A percentile compares a stretch with the other conserved stretches of the same genome.
Conservation (phyloP, 2,113 vertebrate species). For the Puffinus mauretanicus region DNA sequence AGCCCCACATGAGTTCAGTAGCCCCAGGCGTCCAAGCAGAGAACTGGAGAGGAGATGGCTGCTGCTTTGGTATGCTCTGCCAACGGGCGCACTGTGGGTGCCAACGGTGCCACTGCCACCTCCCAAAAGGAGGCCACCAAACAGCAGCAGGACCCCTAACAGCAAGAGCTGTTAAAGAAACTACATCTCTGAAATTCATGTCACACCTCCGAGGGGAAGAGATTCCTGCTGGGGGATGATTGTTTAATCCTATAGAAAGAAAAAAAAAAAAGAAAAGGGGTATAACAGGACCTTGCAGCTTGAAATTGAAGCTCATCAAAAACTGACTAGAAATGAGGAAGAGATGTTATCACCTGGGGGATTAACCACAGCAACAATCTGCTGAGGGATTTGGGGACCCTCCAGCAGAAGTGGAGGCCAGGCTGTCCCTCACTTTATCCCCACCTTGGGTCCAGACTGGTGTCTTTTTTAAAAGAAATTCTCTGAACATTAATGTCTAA, state of each 20-base stretch:
- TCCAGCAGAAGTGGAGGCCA: not conserved
- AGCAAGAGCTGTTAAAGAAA: not conserved
- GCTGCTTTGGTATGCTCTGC: not conserved
- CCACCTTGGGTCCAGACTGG: not conserved
- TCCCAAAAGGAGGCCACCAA: not conserved
- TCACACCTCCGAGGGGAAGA: not conserved
- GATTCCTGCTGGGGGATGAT: not conserved
- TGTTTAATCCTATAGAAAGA: not conserved
- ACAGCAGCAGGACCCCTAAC: not conserved
- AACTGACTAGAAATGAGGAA: not conserved
- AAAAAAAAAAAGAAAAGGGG: not conserved
- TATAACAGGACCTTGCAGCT: not conserved
- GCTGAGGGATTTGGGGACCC: not conserved
- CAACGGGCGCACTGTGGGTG: not conserved
- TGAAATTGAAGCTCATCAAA: constrained; percentile 8
- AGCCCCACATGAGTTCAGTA: not conserved
- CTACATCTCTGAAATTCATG: not conserved
- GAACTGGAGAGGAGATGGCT: not conserved
- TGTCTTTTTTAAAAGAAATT: not conserved
- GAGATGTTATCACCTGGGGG: not conserved
- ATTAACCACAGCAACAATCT: not conserved
- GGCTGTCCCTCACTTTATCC: not conserved
- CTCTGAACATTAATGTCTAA: not conserved
- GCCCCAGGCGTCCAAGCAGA: not conserved
- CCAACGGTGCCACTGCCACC: not conserved